A percentile compares a stretch with the other conserved stretches of the same genome.
Evolutionary conservation across 1,140 invertebrate species (phyloP).

Genomic region (Frieseomelitta varia): DNA sequence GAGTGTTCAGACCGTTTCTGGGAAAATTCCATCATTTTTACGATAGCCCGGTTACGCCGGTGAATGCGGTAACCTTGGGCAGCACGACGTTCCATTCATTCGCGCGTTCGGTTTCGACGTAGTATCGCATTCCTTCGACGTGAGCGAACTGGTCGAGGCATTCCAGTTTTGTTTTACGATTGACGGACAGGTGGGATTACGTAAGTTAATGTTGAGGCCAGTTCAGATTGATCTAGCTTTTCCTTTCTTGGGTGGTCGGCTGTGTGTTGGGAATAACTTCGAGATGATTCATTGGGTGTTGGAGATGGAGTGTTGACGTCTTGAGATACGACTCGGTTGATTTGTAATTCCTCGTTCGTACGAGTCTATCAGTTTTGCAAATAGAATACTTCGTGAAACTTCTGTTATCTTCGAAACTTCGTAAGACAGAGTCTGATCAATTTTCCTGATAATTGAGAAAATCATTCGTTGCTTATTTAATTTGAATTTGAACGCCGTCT

Average conservation of each 20-base stretch:
- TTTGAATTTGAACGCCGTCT: too few species aligned
- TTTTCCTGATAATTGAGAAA: too few species aligned
- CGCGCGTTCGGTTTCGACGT: neutral
- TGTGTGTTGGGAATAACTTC: neutral
- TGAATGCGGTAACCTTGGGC: slow-evolving; percentile 8
- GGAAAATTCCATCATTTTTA: slow-evolving; percentile 34
- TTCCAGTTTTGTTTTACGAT: neutral
- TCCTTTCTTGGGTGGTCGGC: neutral
- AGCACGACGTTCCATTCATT: slow-evolving; percentile 13
- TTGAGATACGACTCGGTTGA: neutral
- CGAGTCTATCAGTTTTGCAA: neutral
- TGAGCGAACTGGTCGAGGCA: neutral
- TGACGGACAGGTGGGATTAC: neutral
- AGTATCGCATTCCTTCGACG: neutral
- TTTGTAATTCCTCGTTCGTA: neutral
- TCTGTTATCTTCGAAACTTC: too few species aligned
- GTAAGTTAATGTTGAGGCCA: neutral
- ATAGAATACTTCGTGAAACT: too few species aligned
- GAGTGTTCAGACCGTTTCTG: neutral
- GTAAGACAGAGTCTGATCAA: too few species aligned
- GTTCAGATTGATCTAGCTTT: neutral
- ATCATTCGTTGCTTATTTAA: too few species aligned
- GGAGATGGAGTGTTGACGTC: too few species aligned
- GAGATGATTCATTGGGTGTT: slow-evolving; percentile 5
- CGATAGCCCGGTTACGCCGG: slow-evolving; percentile 7